phyloP scores from a whole-genome alignment of 1,140 invertebrate species.

The Bombyx mandarina region DNA sequence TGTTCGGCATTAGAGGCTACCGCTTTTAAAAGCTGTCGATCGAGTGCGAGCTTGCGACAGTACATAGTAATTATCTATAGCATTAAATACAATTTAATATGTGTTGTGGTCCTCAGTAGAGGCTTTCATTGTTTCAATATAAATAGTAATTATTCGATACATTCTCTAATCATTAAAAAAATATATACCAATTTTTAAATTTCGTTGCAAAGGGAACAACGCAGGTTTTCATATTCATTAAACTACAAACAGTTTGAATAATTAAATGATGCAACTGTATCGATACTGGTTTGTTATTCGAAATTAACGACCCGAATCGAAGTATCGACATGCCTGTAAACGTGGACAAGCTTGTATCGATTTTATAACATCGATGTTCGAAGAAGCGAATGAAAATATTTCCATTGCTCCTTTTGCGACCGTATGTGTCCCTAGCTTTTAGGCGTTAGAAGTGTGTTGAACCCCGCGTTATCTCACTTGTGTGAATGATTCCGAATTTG shows the following conservation, averaged over 20 bases:
- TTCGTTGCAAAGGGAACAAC: conserved; percentile 61
- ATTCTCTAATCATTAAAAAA: conserved; percentile 56
- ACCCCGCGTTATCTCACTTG: too few relatives aligned
- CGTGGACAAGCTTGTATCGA: not conserved
- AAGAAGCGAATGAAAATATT: conserved; percentile 23
- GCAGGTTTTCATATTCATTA: conserved; percentile 8
- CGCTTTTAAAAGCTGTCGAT: conserved; percentile 16
- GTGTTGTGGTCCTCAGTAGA: conserved; percentile 27
- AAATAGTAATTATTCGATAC: conserved; percentile 64
- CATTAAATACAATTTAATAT: conserved; percentile 28
- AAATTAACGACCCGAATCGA: too few relatives aligned
- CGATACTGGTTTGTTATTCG: too few relatives aligned
- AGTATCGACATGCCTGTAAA: not conserved
- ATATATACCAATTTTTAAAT: conserved; percentile 54
- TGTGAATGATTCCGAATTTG: too few relatives aligned
- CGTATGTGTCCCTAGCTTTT: conserved; percentile 61
- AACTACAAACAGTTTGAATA: too few relatives aligned
- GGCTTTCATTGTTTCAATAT: conserved; percentile 54
- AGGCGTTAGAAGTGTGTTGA: conserved; percentile 37
- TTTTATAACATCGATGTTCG: conserved; percentile 3
- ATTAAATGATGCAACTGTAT: too few relatives aligned
- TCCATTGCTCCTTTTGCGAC: conserved; percentile 58
- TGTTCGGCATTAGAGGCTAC: not conserved
- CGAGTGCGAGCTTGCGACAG: conserved; percentile 21
- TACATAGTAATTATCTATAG: conserved; percentile 29